Base-by-base conservation (phyloP, 2,113 vertebrate species). In the Oreochromis tanganicae region DNA sequence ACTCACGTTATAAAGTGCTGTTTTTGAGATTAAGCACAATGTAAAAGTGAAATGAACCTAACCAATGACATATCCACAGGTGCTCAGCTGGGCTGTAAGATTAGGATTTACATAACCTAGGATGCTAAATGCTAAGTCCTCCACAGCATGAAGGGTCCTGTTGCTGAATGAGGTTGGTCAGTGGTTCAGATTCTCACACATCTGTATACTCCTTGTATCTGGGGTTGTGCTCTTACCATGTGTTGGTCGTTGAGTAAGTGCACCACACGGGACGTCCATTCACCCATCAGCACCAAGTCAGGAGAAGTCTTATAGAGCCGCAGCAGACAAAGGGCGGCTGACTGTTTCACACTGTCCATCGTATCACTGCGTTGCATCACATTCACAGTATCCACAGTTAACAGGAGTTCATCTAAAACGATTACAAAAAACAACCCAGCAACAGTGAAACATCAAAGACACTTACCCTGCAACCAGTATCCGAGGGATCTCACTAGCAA, bases 281-380 rank as follows among this genome's bases (percentile, higher is more conserved):
- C 98, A 2, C 98, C 98, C 98, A 98, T 98, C 89, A 98, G 97
- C 79, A 98, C 98, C 91, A 98, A 86, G 92, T 98, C 98, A 1
- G 98, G 98, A 1, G 98, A 98, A 5, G 98, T 98, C 94, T 98
- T 98, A 94, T 98, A 98, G 54, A 98, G 96, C 4, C 98, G 96
- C 88, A 98, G 96, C 73, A 98, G 95, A 94, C 98, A 98, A 50
- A 98, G 96, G 52, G 98, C 98, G 0, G 98, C 98, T 0, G 97
- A 98, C 95, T 98, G 98, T 79, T 98, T 98, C 92, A 98, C 98
- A 2, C 98, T 98, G 94, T 98, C 98, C 98, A 98, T 98, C 3
- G 98, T 98, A 83, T 98, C 98, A 14, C 98, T 98, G 93, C 11
- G 1, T 50, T 41, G 63, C 17, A 89, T 7, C 34, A 90, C 24